Evolutionary conservation across 2,888 invertebrate species (phyloP).

Genomic region (Anagyrus pseudococci): DNA sequence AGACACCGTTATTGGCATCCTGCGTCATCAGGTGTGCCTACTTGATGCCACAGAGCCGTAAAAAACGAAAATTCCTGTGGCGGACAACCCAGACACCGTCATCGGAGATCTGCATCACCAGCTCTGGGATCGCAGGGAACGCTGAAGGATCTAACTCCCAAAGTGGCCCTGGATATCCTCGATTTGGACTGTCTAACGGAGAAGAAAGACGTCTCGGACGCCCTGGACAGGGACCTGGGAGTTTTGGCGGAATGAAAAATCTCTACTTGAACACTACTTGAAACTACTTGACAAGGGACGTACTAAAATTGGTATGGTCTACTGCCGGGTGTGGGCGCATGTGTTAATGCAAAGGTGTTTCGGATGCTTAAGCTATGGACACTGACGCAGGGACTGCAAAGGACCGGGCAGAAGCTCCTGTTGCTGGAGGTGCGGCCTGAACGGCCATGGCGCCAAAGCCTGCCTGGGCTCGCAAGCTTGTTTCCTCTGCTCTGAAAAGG

Average conservation of each 20-base stretch:
- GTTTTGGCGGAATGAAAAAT: not conserved
- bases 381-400: not conserved
- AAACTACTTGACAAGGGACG: constrained; percentile 2
- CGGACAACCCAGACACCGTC: no score
- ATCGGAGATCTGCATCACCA: no score
- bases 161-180: constrained; percentile 5
- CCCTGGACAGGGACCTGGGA: not conserved
- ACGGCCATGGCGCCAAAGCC: not conserved
- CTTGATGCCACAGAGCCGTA: no score
- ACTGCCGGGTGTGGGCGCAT: constrained; percentile 1
- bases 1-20: no score
- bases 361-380: constrained; percentile 3
- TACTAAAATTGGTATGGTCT: not conserved
- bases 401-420: not conserved
- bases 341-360: not conserved
- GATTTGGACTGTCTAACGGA: not conserved
- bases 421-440: not conserved
- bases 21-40: no score
- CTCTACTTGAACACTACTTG: no score
- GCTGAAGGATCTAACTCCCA: no score
- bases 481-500: no score
- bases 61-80: no score
- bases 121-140: no score
- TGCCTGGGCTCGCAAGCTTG: no score
- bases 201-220: not conserved